phyloP scores from a whole-genome alignment of 2,797 vertebrate species.

The Chanos chanos region DNA sequence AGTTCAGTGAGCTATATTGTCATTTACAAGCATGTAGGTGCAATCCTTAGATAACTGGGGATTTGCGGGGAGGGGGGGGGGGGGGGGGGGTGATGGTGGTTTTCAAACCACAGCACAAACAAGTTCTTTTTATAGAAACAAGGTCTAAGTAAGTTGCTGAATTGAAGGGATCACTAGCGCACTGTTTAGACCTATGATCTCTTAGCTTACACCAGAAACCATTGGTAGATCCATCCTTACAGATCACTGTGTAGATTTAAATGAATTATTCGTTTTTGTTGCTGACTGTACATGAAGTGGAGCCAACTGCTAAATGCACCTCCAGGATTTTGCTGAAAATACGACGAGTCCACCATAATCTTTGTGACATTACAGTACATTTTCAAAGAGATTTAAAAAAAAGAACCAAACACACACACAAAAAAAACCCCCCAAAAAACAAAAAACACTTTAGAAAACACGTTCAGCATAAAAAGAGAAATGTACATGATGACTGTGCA shows the following conservation, averaged over 20 bases:
- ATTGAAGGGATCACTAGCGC: constrained; percentile 46
- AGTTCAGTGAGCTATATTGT: constrained; percentile 3
- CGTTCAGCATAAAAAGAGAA: not conserved
- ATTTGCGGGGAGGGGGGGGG: constrained; percentile 5
- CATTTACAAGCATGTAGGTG: constrained; percentile 10
- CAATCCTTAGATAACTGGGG: constrained; percentile 18
- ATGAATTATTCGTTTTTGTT: constrained; percentile 16
- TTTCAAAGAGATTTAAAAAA: not conserved
- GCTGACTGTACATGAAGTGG: not conserved
- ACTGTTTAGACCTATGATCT: constrained; percentile 37
- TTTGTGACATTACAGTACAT: not conserved
- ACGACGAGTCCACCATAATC: not conserved
- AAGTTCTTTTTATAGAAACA: constrained; percentile 55
- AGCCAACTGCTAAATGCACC: not conserved
- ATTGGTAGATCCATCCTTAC: constrained; percentile 6
- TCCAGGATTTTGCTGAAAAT: not conserved
- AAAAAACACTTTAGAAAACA: no score
- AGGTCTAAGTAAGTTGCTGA: constrained; percentile 28
- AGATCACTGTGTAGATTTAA: constrained; percentile 9
- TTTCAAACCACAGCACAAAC: constrained; percentile 31
- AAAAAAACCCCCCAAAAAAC: no score
- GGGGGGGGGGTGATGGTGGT: constrained; percentile 16
- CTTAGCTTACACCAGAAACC: constrained; percentile 50
- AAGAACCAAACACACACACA: no score
- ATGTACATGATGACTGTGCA: not conserved